phyloP scores from a whole-genome alignment of 1,140 invertebrate genomes.

The Ganaspis sp. region DNA sequence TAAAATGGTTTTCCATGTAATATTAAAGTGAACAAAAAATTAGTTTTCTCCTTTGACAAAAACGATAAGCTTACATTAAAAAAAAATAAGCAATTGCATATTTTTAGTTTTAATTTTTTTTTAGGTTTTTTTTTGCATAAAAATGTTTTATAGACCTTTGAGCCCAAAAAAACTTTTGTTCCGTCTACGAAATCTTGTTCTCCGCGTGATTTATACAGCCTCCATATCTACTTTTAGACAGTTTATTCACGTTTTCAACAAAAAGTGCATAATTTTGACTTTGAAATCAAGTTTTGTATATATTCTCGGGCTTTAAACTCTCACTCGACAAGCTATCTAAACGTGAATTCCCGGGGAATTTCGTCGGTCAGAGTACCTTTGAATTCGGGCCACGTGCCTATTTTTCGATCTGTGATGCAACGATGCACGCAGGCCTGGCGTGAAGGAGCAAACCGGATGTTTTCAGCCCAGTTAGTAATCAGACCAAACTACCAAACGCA shows the following conservation, averaged over 20 bases:
- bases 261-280: not conserved
- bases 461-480: slow-evolving; percentile 13
- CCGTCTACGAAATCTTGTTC: no score
- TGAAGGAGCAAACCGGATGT: slow-evolving; percentile 12
- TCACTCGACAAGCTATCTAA: not conserved
- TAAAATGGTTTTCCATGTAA: no score
- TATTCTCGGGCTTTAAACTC: slow-evolving; percentile 8
- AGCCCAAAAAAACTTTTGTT: no score
- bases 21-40: no score
- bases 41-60: no score
- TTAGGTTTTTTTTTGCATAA: no score
- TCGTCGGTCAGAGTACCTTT: slow-evolving; percentile 7
- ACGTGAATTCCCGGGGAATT: slow-evolving; percentile 12
- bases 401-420: slow-evolving; percentile 13
- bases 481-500: slow-evolving; percentile 12
- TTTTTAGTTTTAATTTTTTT: no score
- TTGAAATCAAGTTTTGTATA: not conserved
- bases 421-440: slow-evolving; percentile 7
- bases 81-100: no score
- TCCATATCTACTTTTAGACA: no score
- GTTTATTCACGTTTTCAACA: not conserved
- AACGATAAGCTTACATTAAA: no score
- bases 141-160: no score
- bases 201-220: no score
- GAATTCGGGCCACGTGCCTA: slow-evolving; percentile 11